Percentiles rank a stretch among this genome's conserved stretches.
These are phyloP conservation scores for Chydorus sphaericus DNA, from an alignment of 2,888 invertebrate species.

Conservation along the genomic window DNA sequence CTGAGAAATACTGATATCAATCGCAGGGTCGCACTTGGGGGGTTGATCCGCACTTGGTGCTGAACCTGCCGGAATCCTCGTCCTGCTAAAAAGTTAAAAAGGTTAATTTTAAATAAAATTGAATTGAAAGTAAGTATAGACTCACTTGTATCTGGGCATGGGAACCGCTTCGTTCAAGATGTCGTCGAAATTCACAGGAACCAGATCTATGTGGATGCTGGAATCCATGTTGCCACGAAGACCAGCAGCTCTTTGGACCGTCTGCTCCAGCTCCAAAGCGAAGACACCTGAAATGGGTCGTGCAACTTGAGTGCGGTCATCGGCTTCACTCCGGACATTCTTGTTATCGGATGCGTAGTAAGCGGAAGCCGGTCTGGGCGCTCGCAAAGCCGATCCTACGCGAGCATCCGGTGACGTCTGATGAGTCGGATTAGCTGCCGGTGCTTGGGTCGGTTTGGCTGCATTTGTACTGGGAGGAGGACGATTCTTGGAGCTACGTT, in stretches of 20 bases:
- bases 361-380: conserved; percentile 24
- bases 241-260: conserved; percentile 14
- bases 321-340: neutral
- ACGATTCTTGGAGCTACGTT: conserved; percentile 56
- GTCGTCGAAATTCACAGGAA: conserved; percentile 26
- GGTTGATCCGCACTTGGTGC: neutral
- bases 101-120: neutral
- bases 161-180: conserved; percentile 18
- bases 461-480: conserved; percentile 22
- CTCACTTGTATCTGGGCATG: conserved; percentile 1
- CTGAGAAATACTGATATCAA: neutral
- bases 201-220: conserved; percentile 21
- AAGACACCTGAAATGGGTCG: conserved; percentile 52
- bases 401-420: conserved; percentile 27
- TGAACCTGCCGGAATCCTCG: neutral
- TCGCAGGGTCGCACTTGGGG: neutral
- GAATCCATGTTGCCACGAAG: conserved; percentile 13
- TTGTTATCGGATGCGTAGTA: conserved; percentile 18
- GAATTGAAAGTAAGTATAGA: conserved; percentile 16
- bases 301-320: conserved; percentile 18
- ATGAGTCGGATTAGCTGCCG: neutral
- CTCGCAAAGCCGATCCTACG: conserved; percentile 19
- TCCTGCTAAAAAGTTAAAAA: conserved; percentile 7
- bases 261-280: conserved; percentile 42
- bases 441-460: conserved; percentile 24